Conservation (phyloP, 2,888 invertebrate species). For the Drosophila bunnanda region DNA sequence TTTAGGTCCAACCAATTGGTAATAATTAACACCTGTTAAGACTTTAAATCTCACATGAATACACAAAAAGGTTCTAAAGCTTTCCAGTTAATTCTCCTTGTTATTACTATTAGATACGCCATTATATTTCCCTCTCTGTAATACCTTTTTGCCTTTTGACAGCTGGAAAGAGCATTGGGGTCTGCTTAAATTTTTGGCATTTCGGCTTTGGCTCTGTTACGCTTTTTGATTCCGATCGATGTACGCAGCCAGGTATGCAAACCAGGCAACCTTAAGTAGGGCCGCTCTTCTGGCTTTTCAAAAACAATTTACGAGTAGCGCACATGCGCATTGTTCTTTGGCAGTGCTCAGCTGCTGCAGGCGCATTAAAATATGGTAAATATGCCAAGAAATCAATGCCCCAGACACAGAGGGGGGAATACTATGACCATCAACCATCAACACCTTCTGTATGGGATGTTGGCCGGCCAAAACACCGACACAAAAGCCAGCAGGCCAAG, state of each 20-base stretch:
- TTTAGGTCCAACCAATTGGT: not conserved
- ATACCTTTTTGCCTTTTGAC: constrained; percentile 35
- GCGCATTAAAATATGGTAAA: constrained; percentile 31
- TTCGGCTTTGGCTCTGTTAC: constrained; percentile 74
- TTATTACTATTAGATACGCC: not conserved
- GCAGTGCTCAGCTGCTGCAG: constrained; percentile 28
- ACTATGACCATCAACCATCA: constrained; percentile 71
- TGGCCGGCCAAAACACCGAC: constrained; percentile 68
- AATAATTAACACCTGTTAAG: not conserved
- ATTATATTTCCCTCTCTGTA: constrained; percentile 15
- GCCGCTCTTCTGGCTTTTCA: constrained; percentile 5
- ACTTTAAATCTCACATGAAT: too few relatives aligned
- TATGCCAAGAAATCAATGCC: constrained; percentile 67
- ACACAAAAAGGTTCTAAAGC: too few relatives aligned
- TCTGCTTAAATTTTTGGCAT: constrained; percentile 71
- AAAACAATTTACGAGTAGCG: constrained; percentile 66
- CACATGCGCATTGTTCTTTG: constrained; percentile 71
- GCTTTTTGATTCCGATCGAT: constrained; percentile 82
- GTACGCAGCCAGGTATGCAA: constrained; percentile 45
- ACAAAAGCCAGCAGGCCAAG: constrained; percentile 57
- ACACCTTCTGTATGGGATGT: constrained; percentile 60
- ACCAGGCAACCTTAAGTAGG: constrained; percentile 48
- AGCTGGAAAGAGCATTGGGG: constrained; percentile 41
- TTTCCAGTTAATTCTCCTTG: not conserved
- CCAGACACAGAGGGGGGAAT: constrained; percentile 27